Base-by-base conservation (phyloP, 2,113 vertebrate species). In the Caracal caracal region DNA sequence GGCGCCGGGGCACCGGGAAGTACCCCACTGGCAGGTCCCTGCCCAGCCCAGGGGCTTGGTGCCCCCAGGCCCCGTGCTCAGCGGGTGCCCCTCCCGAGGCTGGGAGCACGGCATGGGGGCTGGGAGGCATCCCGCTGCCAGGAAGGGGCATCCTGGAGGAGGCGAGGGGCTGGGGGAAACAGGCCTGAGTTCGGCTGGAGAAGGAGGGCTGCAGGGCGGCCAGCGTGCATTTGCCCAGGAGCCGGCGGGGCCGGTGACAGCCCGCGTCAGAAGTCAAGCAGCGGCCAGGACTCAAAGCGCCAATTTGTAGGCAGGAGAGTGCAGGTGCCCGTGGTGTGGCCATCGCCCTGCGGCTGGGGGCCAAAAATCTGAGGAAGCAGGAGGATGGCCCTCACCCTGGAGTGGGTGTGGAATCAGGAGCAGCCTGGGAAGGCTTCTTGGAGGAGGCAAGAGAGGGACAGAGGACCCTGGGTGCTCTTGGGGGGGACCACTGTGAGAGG, bases 401-500 rank as follows among this genome's bases (percentile, higher is more conserved):
- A 13, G 9, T 10, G 33, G 56, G 40, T 3, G 0, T 53, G 10
- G 17, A 1, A 30, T 30, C 11, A 0, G 15, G 28, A 4, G 19
- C 40, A 24, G 40, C 28, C 28, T 5, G 2, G 75, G 82, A 84
- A 24, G 61, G 5, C 82, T 66, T 84, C 82, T 4, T 13, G 28
- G 30, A 33, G 61, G 35, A 83, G 16, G 10, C 56, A 65, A 30
- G 28, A 47, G 37, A 47, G 17, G 59, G 37, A 22, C 59, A 47
- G 37, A 65, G 59, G 81, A 33, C 10, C 20, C 61, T 3, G 61
- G 82, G 11, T 33, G 19, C 40, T n/a, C 82, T 49, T 3, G 6
- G 5, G 81, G 81, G 37, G 17, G 6, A 20, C 22, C 24, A 1
- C 9, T 13, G 4, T 7, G 37, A 83, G 37, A 43, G 10, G 28